phyloP scores from a whole-genome alignment of 2,888 invertebrate species.

The Cantharis flavilabris region DNA sequence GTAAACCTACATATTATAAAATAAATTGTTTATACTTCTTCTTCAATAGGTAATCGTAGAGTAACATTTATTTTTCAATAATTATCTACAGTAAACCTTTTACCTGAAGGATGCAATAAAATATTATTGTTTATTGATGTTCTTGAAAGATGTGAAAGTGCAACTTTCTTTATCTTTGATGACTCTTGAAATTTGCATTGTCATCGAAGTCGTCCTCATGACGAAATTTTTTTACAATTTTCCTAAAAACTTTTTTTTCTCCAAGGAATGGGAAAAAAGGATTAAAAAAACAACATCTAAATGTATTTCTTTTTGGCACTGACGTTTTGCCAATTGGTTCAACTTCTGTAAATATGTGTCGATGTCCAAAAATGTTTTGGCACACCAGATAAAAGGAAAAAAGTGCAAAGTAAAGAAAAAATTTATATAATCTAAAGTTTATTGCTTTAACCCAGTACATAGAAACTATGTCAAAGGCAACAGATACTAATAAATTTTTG shows the following conservation, averaged over 20 bases:
- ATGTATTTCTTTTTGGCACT: no score
- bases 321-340: no score
- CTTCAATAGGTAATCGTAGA: not conserved
- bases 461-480: slow-evolving; percentile 29
- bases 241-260: no score
- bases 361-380: no score
- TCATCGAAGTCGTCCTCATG: no score
- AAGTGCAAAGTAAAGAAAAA: not conserved
- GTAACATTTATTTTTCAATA: not conserved
- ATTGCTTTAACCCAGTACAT: slow-evolving; percentile 31
- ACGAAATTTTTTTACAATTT: no score
- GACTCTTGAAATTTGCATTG: no score
- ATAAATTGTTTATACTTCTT: not conserved
- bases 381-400: not conserved
- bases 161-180: no score
- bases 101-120: not conserved
- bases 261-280: no score
- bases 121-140: not conserved
- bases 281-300: no score
- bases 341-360: no score
- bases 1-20: not conserved
- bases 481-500: slow-evolving; percentile 18
- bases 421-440: slow-evolving; percentile 11
- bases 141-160: not conserved
- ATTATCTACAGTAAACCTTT: not conserved